Evolutionary conservation across 2,113 vertebrate genomes (phyloP), one percentile per base, ranked within the genome.

Genomic region (Chionodraco myersi): DNA sequence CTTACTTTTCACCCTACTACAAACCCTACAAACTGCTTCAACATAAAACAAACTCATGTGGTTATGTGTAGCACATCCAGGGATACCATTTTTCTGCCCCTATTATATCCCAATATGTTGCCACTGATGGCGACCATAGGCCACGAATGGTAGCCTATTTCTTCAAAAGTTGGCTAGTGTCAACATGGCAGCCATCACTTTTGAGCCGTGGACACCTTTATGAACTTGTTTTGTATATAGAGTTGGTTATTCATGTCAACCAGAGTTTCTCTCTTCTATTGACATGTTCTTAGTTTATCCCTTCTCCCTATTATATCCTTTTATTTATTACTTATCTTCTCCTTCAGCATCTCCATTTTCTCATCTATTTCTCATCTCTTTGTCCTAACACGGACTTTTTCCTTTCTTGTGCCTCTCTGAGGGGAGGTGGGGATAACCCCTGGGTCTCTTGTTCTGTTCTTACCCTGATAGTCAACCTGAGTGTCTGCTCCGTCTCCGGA

Each of bases 401-500:
- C 52, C 53, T 52, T 69, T 45, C 47, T 15, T n/a, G 53, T 75
- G 23, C 3, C 36, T 34, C 6, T 85, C 45, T 79, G 54, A 10
- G 18, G 53, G 30, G 74, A 77, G 41, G 72, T 75, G 67, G 63
- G 78, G 77, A 66, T 80, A 83, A 66, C 72, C 79, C 80, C 72
- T 44, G 49, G 51, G 44, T 36, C 63, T 80, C 52, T 53, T 69
- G 57, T 34, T 65, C 23, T 56, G 67, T 86, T 70, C 78, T 26
- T 72, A 54, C 53, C 65, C 65, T 56, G 61, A 69, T 73, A 63
- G 79, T 83, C 82, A 36, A 72, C 75, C 77, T 65, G 72, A 82
- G 74, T 75, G 86, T 88, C 61, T 26, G 34, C 80, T 88, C 62
- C 36, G 74, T 86, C 84, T 91, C 83, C 44, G 78, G 74, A 87